A percentile compares a stretch with the other conserved stretches of the same genome.
Conservation (phyloP, 2,797 vertebrate genomes). For the Crocodylus rhombifer region DNA sequence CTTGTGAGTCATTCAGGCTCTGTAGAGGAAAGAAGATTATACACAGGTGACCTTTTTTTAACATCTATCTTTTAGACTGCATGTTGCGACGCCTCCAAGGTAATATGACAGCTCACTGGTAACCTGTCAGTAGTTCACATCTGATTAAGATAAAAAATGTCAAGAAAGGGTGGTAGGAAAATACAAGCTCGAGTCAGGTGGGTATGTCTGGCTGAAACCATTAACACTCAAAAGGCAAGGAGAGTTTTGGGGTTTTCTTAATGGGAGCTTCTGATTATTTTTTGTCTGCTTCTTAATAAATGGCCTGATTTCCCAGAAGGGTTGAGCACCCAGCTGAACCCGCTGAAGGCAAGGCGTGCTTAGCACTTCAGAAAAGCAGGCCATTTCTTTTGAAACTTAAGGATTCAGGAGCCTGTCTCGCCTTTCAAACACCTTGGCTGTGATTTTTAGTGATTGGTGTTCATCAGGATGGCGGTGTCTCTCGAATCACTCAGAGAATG, state of each 20-base stretch:
- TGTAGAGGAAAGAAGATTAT: not conserved
- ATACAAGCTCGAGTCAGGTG: not conserved
- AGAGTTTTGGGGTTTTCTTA: not conserved
- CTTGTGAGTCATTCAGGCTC: not conserved
- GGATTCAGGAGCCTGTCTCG: not conserved
- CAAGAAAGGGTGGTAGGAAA: not conserved
- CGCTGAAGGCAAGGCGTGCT: accelerated
- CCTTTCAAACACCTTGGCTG: not conserved
- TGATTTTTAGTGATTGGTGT: not conserved
- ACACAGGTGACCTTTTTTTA: not conserved
- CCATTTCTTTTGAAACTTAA: not conserved
- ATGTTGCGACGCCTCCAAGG: not conserved
- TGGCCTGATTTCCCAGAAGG: not conserved
- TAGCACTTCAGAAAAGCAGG: not conserved
- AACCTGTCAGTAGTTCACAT: not conserved
- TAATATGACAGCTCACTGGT: accelerated
- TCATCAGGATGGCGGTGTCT: not conserved
- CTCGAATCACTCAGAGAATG: not conserved
- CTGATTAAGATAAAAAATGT: not conserved
- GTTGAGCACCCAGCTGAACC: not conserved
- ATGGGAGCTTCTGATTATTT: not conserved
- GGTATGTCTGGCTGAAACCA: accelerated
- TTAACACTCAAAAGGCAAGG: not conserved
- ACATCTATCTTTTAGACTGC: not conserved
- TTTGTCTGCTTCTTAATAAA: not conserved